A percentile compares a stretch with the other conserved stretches of the same genome.
phyloP scores from a whole-genome alignment of 2,797 vertebrate genomes.

The Mus spretus region DNA sequence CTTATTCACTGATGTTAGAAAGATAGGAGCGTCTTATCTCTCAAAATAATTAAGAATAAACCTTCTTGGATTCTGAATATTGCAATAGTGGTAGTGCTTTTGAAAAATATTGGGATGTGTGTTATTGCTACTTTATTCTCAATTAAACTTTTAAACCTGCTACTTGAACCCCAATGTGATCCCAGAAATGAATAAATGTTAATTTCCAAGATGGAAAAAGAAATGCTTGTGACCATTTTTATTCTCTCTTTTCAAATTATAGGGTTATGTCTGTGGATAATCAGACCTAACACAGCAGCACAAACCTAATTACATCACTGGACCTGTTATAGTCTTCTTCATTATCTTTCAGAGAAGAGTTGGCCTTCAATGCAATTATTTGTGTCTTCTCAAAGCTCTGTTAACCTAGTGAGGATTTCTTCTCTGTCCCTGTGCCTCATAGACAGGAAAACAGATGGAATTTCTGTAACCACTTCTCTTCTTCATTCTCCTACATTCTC shows the following conservation, averaged over 20 bases:
- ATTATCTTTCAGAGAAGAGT: neutral
- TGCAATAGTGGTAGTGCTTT: neutral
- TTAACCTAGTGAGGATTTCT: neutral
- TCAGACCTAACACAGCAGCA: neutral
- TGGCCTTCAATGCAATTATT: conserved; percentile 23
- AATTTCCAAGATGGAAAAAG: conserved; percentile 22
- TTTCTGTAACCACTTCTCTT: neutral
- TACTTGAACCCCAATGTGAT: neutral
- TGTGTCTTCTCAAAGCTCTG: conserved; percentile 27
- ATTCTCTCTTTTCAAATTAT: conserved; percentile 24
- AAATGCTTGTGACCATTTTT: neutral
- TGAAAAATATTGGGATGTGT: neutral
- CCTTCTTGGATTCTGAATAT: conserved; percentile 17
- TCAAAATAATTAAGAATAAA: conserved; percentile 41
- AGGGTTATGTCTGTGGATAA: neutral
- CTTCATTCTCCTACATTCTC: neutral
- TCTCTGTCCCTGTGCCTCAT: neutral
- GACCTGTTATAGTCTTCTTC: neutral
- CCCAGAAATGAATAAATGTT: conserved; percentile 7
- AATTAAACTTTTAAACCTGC: conserved; percentile 49
- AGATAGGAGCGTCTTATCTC: neutral
- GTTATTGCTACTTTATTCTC: conserved; percentile 37
- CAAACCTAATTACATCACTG: neutral
- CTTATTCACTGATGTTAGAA: conserved; percentile 25
- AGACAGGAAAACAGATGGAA: neutral